Base-by-base conservation (phyloP, 2,888 invertebrate species). In the Brachylomia viminalis region DNA sequence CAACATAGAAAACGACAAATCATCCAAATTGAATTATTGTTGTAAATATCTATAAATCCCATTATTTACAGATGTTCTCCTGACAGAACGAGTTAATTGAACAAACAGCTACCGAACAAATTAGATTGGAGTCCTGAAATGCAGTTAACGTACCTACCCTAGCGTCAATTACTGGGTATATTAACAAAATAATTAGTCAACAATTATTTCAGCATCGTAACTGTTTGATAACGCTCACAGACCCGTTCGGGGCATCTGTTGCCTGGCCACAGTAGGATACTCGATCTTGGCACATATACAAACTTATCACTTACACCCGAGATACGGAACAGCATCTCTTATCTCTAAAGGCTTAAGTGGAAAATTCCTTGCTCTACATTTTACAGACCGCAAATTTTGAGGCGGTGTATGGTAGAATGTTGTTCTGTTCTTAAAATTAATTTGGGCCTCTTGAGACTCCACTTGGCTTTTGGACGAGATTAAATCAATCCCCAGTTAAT, bases 371-470 rank as follows among this genome's bases (percentile, higher is more conserved):
- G 52, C n/a, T 4, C 23, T 49, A 70, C 5, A 49, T 68, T 42
- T 65, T 79, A 76, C 72, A 58, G 47, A 38, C 52, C 20, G 68
- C 59, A 82, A 59, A 62, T 65, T 64, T 74, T 64, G 58, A 77
- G 69, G 76, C 83, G 67, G 71, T 42, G 72, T 84, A 82, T 42
- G 27, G 79, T 84, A 87, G 85, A 81, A 87, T 88, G 93, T 94
- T 94, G 93, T 91, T 93, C 92, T 94, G 95, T 95, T 95, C 93
- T 95, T 94, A 92, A 95, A 94, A 95, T 95, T 95, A 96, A 95
- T 95, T 96, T 93, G 87, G 90, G 92, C 95, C 95, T 95, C 95
- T 95, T 92, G 95, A 95, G 93, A 93, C 90, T 91, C 84, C 85
- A 91, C 88, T 92, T 86, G 90, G 90, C 90, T 91, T 89, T 91